Evolutionary conservation across 2,113 vertebrate genomes (phyloP).

Genomic region (Andinoacara biseriatus): DNA sequence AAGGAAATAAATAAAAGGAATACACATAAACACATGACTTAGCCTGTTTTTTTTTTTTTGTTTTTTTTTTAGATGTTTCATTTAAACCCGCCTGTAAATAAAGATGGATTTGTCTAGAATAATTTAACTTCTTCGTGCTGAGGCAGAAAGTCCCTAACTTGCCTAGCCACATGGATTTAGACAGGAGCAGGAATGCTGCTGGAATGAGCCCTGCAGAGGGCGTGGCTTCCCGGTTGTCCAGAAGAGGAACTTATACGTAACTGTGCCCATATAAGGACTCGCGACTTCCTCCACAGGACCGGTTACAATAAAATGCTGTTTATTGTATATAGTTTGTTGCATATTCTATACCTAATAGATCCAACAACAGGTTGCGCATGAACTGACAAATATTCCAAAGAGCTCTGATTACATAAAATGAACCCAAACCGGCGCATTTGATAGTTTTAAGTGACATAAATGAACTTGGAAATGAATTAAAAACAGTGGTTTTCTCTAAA

Average conservation of each 20-base stretch:
- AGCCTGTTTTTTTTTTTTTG: background rate
- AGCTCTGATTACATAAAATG: background rate
- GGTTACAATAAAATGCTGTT: slow-evolving; percentile 23
- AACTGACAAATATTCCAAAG: background rate
- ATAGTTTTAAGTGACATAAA: background rate
- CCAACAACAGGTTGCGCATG: background rate
- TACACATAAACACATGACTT: background rate
- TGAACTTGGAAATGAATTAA: background rate
- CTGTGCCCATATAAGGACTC: slow-evolving; percentile 75
- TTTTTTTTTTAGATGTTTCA: background rate
- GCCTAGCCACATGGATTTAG: slow-evolving; percentile 48
- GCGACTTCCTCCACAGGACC: slow-evolving; percentile 66
- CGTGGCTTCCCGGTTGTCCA: slow-evolving; percentile 71
- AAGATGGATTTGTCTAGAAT: background rate
- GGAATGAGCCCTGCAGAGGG: slow-evolving; percentile 66
- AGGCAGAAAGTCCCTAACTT: slow-evolving; percentile 60
- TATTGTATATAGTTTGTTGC: background rate
- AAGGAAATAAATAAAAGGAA: background rate
- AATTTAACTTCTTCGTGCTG: background rate
- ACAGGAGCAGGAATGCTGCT: slow-evolving; percentile 58
- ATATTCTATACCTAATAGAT: background rate
- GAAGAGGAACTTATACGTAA: slow-evolving; percentile 75
- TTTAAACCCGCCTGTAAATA: background rate
- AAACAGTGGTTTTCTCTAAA: background rate
- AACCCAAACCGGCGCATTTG: background rate